Conservation (phyloP, 1,140 invertebrate species). For the Polyergus mexicanus region DNA sequence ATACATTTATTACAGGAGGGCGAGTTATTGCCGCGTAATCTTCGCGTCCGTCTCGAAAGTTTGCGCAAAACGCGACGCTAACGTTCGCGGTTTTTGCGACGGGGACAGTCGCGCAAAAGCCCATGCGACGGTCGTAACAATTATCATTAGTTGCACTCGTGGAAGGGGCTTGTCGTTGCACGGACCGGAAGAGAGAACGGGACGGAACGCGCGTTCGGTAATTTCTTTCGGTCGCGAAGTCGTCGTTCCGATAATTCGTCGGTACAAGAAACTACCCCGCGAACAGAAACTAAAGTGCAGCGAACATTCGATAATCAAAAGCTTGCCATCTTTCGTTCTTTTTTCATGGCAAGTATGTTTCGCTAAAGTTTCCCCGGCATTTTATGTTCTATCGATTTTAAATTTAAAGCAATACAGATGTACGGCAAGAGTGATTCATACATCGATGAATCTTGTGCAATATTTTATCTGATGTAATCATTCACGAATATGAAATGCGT, state of each 20-base stretch:
- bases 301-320: constrained; percentile 49
- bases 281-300: constrained; percentile 42
- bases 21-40: constrained; percentile 73
- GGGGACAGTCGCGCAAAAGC: constrained; percentile 76
- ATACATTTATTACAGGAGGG: constrained; percentile 67
- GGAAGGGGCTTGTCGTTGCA: constrained; percentile 45
- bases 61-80: constrained; percentile 59
- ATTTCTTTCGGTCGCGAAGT: constrained; percentile 44
- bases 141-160: constrained; percentile 82
- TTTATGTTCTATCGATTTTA: neutral
- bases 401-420: neutral
- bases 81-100: constrained; percentile 79
- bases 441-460: neutral
- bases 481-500: neutral
- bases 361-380: neutral
- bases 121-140: constrained; percentile 76
- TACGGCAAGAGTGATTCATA: neutral
- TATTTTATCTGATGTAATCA: neutral
- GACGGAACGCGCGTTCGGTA: constrained; percentile 43
- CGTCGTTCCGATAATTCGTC: constrained; percentile 59
- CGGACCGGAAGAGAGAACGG: neutral
- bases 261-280: constrained; percentile 54
- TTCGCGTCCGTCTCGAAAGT: constrained; percentile 64
- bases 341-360: neutral
- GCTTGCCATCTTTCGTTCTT: neutral